Conservation (phyloP, 2,888 invertebrate genomes). For the Ophion costatus region DNA sequence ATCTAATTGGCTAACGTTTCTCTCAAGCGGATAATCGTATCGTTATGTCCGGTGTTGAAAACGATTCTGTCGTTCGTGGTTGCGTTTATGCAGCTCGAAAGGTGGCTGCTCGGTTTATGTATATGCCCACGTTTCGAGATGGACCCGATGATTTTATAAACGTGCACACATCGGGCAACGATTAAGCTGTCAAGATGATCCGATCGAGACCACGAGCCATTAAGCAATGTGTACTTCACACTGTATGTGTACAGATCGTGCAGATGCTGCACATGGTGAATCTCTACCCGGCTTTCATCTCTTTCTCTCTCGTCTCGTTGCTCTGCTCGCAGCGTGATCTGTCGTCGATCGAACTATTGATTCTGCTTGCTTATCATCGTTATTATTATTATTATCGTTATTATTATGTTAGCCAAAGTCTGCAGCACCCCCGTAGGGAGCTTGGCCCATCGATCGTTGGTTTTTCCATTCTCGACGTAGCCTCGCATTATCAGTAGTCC, state of each 20-base stretch:
- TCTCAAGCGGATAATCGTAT: too few relatives aligned
- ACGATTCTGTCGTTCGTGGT: neutral
- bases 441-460: slow-evolving; percentile 41
- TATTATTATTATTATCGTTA: neutral
- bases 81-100: slow-evolving; percentile 32
- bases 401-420: slow-evolving; percentile 16
- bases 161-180: slow-evolving; percentile 47
- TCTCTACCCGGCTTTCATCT: slow-evolving; percentile 3
- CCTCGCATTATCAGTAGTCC: slow-evolving; percentile 58
- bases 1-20: too few relatives aligned
- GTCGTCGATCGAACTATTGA: slow-evolving; percentile 63
- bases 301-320: slow-evolving; percentile 1
- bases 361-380: slow-evolving; percentile 20
- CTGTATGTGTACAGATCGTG: slow-evolving; percentile 34
- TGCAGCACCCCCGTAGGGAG: neutral
- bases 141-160: slow-evolving; percentile 45
- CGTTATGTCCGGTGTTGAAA: too few relatives aligned
- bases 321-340: slow-evolving; percentile 52
- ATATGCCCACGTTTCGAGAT: slow-evolving; percentile 40
- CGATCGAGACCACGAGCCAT: slow-evolving; percentile 66
- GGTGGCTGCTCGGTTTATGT: slow-evolving; percentile 26
- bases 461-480: slow-evolving; percentile 43
- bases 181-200: slow-evolving; percentile 69
- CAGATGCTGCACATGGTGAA: slow-evolving; percentile 42
- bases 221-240: neutral